A percentile compares a stretch with the other conserved stretches of the same genome.
Conservation (phyloP, 1,140 invertebrate species). For the Tribolium madens region DNA sequence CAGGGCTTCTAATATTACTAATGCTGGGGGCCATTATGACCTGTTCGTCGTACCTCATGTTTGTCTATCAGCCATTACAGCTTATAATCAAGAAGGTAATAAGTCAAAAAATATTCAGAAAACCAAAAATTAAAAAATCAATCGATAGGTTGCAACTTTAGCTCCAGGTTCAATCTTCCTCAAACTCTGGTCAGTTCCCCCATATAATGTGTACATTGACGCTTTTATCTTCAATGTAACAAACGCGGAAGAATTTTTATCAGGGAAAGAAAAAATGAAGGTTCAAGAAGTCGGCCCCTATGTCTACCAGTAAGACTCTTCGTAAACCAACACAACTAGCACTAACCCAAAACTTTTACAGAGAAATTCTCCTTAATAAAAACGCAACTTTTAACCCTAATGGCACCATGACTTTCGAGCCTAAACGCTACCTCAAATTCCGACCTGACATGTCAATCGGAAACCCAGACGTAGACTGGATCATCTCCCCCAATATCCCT, state of each 20-base stretch:
- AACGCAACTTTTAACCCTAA: conserved; percentile 79
- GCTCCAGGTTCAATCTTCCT: conserved; percentile 71
- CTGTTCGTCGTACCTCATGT: conserved; percentile 66
- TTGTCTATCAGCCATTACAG: conserved; percentile 69
- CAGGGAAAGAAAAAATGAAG: conserved; percentile 76
- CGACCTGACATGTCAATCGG: conserved; percentile 77
- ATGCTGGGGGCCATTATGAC: conserved; percentile 63
- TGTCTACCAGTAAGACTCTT: conserved; percentile 79
- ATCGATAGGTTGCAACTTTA: conserved; percentile 68
- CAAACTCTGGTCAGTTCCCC: conserved; percentile 77
- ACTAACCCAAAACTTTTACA: conserved; percentile 63
- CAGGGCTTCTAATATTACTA: conserved; percentile 57
- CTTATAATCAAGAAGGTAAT: conserved; percentile 68
- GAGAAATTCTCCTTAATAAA: conserved; percentile 76
- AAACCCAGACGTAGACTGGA: conserved; percentile 72
- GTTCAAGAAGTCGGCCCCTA: conserved; percentile 87
- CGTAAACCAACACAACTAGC: conserved; percentile 17
- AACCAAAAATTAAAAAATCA: no score
- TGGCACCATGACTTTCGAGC: conserved; percentile 81
- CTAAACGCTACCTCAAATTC: conserved; percentile 76
- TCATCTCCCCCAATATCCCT: conserved; percentile 83
- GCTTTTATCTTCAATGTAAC: conserved; percentile 90
- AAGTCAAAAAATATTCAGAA: no score
- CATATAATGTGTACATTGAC: conserved; percentile 77
- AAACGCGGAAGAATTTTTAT: conserved; percentile 79